phyloP scores from a whole-genome alignment of 1,140 invertebrate species.

The Reticulitermes speratus region DNA sequence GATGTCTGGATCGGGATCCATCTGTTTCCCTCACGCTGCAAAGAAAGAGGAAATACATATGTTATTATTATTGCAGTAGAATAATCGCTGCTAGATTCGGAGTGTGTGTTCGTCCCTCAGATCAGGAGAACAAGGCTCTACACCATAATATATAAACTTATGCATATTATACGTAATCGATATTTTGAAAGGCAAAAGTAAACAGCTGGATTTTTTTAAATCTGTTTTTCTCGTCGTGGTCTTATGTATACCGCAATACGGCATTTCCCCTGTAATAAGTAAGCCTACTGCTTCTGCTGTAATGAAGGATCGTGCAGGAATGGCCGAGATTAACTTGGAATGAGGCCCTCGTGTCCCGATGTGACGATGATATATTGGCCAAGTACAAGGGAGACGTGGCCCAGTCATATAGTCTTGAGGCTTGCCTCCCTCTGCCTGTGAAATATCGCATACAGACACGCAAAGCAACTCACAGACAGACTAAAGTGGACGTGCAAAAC shows the following conservation, averaged over 20 bases:
- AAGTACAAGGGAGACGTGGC: constrained; percentile 8
- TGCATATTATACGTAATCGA: neutral
- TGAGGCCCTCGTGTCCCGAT: neutral
- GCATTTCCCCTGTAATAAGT: constrained; percentile 9
- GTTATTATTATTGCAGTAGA: too few species aligned
- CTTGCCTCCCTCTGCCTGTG: neutral
- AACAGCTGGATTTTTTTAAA: too few species aligned
- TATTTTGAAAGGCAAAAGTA: neutral
- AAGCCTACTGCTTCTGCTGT: constrained; percentile 3
- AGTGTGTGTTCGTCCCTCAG: too few species aligned
- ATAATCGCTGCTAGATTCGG: too few species aligned
- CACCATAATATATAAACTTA: too few species aligned
- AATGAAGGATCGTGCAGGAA: constrained; percentile 23
- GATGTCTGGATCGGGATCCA: constrained; percentile 47
- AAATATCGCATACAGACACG: constrained; percentile 24
- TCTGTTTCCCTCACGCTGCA: neutral
- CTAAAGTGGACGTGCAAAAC: constrained; percentile 10
- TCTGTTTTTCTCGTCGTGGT: neutral
- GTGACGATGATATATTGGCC: constrained; percentile 24
- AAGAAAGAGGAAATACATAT: too few species aligned
- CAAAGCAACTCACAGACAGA: constrained; percentile 18
- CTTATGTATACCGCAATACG: constrained; percentile 13
- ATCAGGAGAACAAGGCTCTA: too few species aligned
- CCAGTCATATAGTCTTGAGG: neutral
- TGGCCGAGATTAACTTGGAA: constrained; percentile 16